Evolutionary conservation across 2,113 vertebrate genomes (phyloP).

Genomic region (Paraplagusia blochii): DNA sequence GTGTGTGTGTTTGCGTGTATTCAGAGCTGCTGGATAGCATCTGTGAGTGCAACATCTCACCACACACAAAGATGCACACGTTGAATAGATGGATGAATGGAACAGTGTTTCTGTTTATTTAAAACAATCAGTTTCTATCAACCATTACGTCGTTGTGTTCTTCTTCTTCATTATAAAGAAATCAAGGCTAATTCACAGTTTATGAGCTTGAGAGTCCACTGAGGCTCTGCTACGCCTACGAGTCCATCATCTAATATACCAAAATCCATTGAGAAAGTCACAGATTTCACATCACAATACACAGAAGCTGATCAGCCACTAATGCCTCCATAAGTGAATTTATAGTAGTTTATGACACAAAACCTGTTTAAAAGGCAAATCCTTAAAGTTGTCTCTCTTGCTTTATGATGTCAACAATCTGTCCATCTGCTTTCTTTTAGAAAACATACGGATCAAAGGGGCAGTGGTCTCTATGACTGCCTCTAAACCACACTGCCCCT

Average conservation of each 20-base stretch:
- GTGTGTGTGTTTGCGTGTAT: conserved; percentile 13
- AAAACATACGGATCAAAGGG: too few species aligned
- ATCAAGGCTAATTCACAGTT: background rate
- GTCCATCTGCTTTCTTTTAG: too few species aligned
- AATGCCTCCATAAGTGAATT: background rate
- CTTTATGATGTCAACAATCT: too few species aligned
- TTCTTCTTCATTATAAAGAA: background rate
- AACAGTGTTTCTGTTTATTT: conserved; percentile 1
- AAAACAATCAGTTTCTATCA: background rate
- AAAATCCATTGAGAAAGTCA: background rate
- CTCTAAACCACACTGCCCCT: too few species aligned
- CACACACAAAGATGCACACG: conserved; percentile 61
- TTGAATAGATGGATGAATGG: conserved; percentile 5
- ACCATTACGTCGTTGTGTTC: background rate
- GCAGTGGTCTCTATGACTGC: too few species aligned
- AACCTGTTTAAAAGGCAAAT: too few species aligned
- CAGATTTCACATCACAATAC: background rate
- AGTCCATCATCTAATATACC: background rate
- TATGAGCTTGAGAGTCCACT: background rate
- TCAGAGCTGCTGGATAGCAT: conserved; percentile 77
- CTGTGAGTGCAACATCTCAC: conserved; percentile 71
- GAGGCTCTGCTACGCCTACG: too few species aligned
- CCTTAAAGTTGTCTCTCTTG: too few species aligned
- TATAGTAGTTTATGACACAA: background rate
- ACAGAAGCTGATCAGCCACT: background rate